Percentiles rank a stretch among this genome's conserved stretches.
Evolutionary conservation across 2,113 vertebrate genomes (phyloP).

Genomic region (Diphyllodes magnificus): DNA sequence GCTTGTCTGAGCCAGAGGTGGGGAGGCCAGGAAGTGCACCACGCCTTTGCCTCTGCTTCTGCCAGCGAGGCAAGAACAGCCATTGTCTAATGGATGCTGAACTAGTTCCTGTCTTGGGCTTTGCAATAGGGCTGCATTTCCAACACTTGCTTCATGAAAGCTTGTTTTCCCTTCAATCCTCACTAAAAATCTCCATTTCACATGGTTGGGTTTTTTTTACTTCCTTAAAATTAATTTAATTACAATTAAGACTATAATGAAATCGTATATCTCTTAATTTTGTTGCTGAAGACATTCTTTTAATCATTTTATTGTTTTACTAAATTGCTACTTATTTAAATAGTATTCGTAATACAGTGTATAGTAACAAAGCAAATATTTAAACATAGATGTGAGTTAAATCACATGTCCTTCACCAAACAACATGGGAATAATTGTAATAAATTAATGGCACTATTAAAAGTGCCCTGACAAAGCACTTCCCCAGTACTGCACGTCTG

Average conservation of each 20-base stretch:
- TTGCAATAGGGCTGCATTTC: not conserved
- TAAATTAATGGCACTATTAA: not conserved
- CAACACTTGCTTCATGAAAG: not conserved
- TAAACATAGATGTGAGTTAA: not conserved
- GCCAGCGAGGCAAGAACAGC: rapidly evolving
- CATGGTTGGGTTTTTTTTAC: not conserved
- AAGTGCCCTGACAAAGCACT: not conserved
- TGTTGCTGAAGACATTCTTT: not conserved
- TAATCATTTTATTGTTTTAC: not conserved
- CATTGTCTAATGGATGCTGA: not conserved
- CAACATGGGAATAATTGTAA: not conserved
- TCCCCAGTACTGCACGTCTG: too few species aligned
- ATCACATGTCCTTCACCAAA: not conserved
- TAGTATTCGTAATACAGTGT: not conserved
- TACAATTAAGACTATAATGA: not conserved
- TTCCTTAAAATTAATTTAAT: not conserved
- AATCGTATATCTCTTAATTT: not conserved
- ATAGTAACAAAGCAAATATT: not conserved
- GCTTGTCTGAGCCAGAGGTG: not conserved
- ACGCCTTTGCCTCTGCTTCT: not conserved
- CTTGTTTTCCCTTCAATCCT: not conserved
- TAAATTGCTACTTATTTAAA: not conserved
- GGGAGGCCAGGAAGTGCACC: rapidly evolving
- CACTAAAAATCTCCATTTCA: not conserved
- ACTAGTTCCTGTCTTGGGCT: not conserved